Base-by-base conservation (phyloP, 1,140 invertebrate genomes). In the Platorchestia sp. region DNA sequence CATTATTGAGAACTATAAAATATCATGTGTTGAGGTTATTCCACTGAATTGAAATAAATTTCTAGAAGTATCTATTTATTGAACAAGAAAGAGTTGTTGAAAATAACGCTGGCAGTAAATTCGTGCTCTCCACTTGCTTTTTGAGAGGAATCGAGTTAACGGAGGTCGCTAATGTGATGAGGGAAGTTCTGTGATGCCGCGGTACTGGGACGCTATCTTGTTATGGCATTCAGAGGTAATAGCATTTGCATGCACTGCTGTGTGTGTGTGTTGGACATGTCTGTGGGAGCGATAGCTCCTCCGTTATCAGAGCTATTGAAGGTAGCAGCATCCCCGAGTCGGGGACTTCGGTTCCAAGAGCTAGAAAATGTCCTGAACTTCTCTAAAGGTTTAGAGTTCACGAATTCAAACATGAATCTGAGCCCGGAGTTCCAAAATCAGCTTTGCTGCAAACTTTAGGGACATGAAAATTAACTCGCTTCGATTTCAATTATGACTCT, bases 101-200 rank as follows among this genome's bases (percentile, higher is more conserved):
- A 75, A 75, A 75, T 36, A 75, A 75, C 7, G 27, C 14, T 75
- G 1, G 59, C 27, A 75, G 59, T 75, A 75, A 75, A 75, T 75
- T 75, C 59, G 59, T 10, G 59, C 59, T 22, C 59, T 75, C 27
- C 59, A 27, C 59, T 75, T 19, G 14, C 27, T 27, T 36, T 75
- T 75, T 75, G 36, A 10, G 59, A 75, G 27, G 59, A 75, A 75
- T 75, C 59, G 36, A 75, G 59, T 75, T 75, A 3, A 75, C 59
- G 14, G 87, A 27, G 27, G 87, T 89, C 87, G 43, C 87, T 89
- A 89, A 89, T 89, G 87, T 42, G 43, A 89, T 89, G 87, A 89
- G 87, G 43, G 87, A 89, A 89, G 41, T 89, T 89, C 87, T 89
- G 87, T 89, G 87, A 41, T 44, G 87, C 10, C 3, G 87, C 41